Conservation (phyloP, 2,113 vertebrate species). For the Nycticorax nycticorax region DNA sequence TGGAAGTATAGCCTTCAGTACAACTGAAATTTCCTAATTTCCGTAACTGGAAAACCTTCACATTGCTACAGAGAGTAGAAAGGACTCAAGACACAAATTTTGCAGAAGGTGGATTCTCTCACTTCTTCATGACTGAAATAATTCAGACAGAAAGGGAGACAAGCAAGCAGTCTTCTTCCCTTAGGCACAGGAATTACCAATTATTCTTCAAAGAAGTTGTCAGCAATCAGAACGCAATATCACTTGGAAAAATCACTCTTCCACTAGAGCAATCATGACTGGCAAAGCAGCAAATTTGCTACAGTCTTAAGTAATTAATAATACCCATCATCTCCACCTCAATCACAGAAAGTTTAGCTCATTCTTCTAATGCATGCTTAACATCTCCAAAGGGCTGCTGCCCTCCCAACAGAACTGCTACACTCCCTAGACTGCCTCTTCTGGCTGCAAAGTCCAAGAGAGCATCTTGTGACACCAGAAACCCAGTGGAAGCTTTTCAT, state of each 20-base stretch:
- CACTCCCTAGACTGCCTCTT: neutral
- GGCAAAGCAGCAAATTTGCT: neutral
- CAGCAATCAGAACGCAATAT: neutral
- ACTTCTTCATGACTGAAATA: neutral
- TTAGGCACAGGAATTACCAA: neutral
- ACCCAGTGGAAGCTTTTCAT: neutral
- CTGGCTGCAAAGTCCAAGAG: neutral
- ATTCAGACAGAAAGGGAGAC: neutral
- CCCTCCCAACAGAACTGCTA: neutral
- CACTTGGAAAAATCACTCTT: neutral
- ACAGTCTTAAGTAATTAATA: neutral
- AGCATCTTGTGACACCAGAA: neutral
- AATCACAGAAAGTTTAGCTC: neutral
- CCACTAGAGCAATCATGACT: neutral
- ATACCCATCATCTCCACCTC: neutral
- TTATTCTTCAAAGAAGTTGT: neutral
- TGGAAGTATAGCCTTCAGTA: neutral
- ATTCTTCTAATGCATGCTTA: neutral
- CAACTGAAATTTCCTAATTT: neutral
- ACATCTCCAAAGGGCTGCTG: neutral
- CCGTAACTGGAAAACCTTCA: neutral
- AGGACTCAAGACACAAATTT: neutral
- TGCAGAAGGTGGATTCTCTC: neutral
- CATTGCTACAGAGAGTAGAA: neutral
- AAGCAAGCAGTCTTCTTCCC: neutral